Conservation (phyloP, 2,113 vertebrate genomes). For the Hydrochoerus hydrochaeris region DNA sequence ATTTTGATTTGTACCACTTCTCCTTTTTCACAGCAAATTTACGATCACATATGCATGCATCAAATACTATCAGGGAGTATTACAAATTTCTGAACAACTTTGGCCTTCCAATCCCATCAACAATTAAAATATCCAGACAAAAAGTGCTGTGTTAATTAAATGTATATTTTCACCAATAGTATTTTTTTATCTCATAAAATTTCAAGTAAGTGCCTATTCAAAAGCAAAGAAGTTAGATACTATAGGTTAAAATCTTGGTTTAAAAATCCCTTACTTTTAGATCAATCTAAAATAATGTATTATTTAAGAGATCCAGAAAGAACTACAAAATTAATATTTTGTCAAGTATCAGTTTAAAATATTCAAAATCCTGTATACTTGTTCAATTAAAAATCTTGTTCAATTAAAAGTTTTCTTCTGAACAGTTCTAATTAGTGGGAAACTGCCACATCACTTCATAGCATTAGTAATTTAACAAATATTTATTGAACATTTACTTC, state of each 20-base stretch:
- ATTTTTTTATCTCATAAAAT: constrained; percentile 2
- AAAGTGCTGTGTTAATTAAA: neutral
- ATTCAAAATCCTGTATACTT: neutral
- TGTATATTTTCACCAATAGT: neutral
- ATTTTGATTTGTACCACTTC: neutral
- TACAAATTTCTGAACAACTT: neutral
- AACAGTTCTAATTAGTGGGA: neutral
- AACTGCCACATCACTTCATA: neutral
- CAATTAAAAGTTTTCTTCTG: neutral
- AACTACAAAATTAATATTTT: neutral
- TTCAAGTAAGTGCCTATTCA: neutral
- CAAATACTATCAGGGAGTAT: neutral
- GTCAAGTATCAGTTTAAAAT: neutral
- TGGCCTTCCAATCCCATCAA: neutral
- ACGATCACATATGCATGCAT: neutral
- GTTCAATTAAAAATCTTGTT: neutral
- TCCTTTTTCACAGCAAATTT: neutral
- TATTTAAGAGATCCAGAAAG: constrained; percentile 19
- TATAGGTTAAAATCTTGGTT: neutral
- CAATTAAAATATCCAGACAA: neutral
- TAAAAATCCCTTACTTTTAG: neutral
- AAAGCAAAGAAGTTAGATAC: neutral
- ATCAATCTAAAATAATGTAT: neutral
- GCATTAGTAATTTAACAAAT: neutral
- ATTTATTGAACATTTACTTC: neutral